Conservation (phyloP, 2,888 invertebrate genomes). For the Druceiella hillmani region DNA sequence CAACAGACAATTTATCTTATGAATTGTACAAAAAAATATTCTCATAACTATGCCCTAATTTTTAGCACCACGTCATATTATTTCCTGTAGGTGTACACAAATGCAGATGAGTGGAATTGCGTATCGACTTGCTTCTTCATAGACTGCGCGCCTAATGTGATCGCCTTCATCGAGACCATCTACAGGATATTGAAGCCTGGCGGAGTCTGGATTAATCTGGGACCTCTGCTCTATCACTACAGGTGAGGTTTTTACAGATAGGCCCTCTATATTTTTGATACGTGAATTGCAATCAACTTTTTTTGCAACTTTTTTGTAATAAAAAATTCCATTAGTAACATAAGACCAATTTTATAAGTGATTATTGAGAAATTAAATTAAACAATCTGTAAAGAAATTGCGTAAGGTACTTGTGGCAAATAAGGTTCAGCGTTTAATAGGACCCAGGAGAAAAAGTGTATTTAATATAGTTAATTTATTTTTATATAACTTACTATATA, state of each 20-base stretch:
- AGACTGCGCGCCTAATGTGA: slow-evolving; percentile 95
- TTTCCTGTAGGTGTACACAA: slow-evolving; percentile 57
- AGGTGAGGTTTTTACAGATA: slow-evolving; percentile 47
- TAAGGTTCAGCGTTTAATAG: too few species aligned
- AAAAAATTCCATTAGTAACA: neutral
- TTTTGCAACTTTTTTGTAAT: neutral
- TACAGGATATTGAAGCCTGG: slow-evolving; percentile 85
- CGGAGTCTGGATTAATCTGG: slow-evolving; percentile 84
- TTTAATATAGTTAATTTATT: too few species aligned
- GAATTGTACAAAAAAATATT: neutral
- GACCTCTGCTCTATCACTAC: slow-evolving; percentile 89
- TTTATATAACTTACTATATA: too few species aligned
- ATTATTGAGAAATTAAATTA: neutral
- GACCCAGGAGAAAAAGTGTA: too few species aligned
- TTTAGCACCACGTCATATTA: neutral
- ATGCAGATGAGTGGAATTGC: slow-evolving; percentile 76
- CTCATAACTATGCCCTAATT: neutral
- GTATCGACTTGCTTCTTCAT: slow-evolving; percentile 97
- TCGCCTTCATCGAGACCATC: slow-evolving; percentile 91
- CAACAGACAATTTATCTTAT: neutral
- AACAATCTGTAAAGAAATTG: too few species aligned
- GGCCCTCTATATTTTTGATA: neutral
- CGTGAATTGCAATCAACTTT: neutral
- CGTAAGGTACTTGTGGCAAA: too few species aligned
- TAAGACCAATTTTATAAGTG: neutral